These are phyloP conservation scores for Plebejus anna DNA, from an alignment of 2,888 invertebrate species.

Conservation along the genomic window DNA sequence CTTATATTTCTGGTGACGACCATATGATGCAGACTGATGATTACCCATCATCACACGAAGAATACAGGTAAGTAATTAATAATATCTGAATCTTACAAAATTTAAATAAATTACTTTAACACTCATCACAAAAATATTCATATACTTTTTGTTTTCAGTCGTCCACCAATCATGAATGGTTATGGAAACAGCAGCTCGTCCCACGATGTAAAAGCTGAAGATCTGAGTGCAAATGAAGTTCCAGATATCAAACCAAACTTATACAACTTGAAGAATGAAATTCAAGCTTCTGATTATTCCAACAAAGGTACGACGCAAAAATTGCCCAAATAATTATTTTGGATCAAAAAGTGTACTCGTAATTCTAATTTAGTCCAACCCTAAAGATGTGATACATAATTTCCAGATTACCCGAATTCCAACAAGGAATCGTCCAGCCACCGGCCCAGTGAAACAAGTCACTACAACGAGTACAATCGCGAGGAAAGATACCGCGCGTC, in stretches of 20 bases:
- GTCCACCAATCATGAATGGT: slow-evolving; percentile 70
- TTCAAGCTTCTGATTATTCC: slow-evolving; percentile 74
- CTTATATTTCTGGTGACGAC: slow-evolving; percentile 78
- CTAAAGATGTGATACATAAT: background rate
- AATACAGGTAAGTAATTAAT: slow-evolving; percentile 69
- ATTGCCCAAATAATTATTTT: background rate
- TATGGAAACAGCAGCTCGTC: slow-evolving; percentile 68
- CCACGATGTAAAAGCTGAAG: slow-evolving; percentile 73
- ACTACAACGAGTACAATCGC: slow-evolving; percentile 69
- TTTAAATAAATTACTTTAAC: background rate
- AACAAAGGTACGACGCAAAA: slow-evolving; percentile 57
- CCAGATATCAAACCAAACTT: slow-evolving; percentile 74
- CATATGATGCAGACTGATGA: slow-evolving; percentile 76
- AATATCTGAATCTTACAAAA: background rate
- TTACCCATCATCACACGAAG: slow-evolving; percentile 74
- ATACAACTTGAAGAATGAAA: slow-evolving; percentile 72
- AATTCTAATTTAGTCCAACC: background rate
- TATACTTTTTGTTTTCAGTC: slow-evolving; percentile 45
- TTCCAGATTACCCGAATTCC: slow-evolving; percentile 56
- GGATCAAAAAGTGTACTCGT: background rate
- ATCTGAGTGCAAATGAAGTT: slow-evolving; percentile 64
- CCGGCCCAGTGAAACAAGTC: slow-evolving; percentile 69
- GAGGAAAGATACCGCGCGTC: slow-evolving; percentile 69
- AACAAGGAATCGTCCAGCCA: slow-evolving; percentile 68
- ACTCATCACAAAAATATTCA: slow-evolving; percentile 9